Evolutionary conservation across 2,888 invertebrate genomes (phyloP).

Genomic region (Proisotoma minuta): DNA sequence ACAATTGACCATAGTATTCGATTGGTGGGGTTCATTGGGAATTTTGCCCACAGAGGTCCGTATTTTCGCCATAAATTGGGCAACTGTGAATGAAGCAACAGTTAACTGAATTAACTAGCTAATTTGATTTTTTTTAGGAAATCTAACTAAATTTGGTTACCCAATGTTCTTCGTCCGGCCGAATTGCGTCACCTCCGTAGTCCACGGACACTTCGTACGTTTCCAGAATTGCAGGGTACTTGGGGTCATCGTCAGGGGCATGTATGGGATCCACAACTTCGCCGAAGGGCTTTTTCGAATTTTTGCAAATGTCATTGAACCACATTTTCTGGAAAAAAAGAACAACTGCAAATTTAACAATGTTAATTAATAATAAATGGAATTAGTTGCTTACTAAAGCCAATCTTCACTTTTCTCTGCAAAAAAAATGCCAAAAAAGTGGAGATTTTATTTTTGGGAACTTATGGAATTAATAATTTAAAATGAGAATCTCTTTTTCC

Average conservation of each 20-base stretch:
- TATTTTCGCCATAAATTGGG: neutral
- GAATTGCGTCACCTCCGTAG: neutral
- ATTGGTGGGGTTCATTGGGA: neutral
- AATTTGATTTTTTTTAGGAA: neutral
- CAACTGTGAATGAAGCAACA: neutral
- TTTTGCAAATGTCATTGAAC: too few relatives aligned
- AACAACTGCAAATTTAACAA: too few relatives aligned
- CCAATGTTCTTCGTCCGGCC: neutral
- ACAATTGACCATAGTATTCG: neutral
- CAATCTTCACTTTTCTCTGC: too few relatives aligned
- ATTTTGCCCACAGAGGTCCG: neutral
- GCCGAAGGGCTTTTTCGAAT: too few relatives aligned
- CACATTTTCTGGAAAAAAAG: too few relatives aligned
- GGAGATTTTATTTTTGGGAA: too few relatives aligned
- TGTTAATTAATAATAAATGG: too few relatives aligned
- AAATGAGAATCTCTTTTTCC: too few relatives aligned
- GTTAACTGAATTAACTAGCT: neutral
- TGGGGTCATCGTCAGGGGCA: neutral
- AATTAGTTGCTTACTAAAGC: too few relatives aligned
- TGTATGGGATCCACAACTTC: neutral
- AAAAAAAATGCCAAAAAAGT: too few relatives aligned
- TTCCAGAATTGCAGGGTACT: neutral
- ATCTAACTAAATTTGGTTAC: neutral
- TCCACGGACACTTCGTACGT: neutral
- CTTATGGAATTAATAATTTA: too few relatives aligned